These are phyloP conservation scores for Trachelipus rathkii DNA, from an alignment of 1,140 invertebrate species.

Conservation along the genomic window DNA sequence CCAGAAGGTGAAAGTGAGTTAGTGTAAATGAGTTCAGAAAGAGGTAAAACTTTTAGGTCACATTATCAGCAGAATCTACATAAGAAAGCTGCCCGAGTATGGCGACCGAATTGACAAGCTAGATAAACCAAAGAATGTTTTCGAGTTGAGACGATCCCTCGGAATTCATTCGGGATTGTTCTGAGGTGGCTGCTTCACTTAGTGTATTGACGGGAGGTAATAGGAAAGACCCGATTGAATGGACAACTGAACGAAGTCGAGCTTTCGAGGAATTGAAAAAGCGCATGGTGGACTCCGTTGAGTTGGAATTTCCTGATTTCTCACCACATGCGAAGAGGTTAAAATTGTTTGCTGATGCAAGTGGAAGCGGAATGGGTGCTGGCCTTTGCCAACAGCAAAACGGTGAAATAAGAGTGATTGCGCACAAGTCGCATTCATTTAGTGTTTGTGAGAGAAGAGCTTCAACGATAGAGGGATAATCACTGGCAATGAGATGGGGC, in stretches of 20 bases:
- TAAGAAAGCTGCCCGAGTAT: background rate
- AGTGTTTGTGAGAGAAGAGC: background rate
- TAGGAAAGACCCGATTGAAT: background rate
- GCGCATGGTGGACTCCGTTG: background rate
- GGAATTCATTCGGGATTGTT: slow-evolving; percentile 7
- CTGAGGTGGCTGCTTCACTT: background rate
- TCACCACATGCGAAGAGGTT: background rate
- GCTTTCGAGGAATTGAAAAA: slow-evolving; percentile 11
- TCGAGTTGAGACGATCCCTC: background rate
- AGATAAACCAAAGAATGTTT: background rate
- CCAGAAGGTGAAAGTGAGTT: too few relatives aligned
- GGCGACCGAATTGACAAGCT: background rate
- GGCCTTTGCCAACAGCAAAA: background rate
- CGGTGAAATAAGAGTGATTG: background rate
- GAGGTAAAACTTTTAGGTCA: too few relatives aligned
- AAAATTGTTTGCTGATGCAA: background rate
- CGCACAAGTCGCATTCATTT: background rate
- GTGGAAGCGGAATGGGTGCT: background rate
- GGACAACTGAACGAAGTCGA: background rate
- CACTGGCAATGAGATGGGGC: background rate
- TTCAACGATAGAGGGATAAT: slow-evolving; percentile 1
- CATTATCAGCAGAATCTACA: too few relatives aligned
- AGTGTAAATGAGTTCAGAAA: too few relatives aligned
- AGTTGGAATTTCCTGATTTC: slow-evolving; percentile 1
- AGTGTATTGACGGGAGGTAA: background rate